These are phyloP conservation scores for Menidia menidia DNA, from an alignment of 2,797 vertebrate genomes.

Conservation along the genomic window DNA sequence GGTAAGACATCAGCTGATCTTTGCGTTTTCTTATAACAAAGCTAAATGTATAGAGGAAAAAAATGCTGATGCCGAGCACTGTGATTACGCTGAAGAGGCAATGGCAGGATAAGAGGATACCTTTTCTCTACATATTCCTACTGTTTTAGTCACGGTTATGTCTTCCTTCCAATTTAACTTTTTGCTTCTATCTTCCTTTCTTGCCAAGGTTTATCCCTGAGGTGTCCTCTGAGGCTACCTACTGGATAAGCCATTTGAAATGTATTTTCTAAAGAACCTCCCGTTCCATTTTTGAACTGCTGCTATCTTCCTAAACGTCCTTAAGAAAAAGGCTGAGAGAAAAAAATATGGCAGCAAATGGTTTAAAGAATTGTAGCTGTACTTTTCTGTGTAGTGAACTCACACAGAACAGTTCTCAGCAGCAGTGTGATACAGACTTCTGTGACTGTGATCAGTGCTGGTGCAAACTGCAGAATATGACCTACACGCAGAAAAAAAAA, in stretches of 20 bases:
- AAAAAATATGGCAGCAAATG: constrained; percentile 61
- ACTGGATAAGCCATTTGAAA: constrained; percentile 81
- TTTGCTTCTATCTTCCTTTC: constrained; percentile 73
- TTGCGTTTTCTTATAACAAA: constrained; percentile 50
- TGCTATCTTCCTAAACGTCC: constrained; percentile 80
- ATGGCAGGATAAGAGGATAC: constrained; percentile 77
- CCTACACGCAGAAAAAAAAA: constrained; percentile 31
- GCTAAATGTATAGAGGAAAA: constrained; percentile 47
- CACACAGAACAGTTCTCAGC: constrained; percentile 40
- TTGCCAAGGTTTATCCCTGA: constrained; percentile 79
- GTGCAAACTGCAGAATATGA: constrained; percentile 36
- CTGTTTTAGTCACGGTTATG: constrained; percentile 79
- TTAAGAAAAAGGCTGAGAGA: constrained; percentile 68
- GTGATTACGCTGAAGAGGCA: constrained; percentile 66
- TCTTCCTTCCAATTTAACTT: constrained; percentile 72
- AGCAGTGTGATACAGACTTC: constrained; percentile 50
- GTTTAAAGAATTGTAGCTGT: constrained; percentile 65
- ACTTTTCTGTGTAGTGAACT: constrained; percentile 66
- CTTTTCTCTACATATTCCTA: constrained; percentile 64
- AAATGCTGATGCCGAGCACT: constrained; percentile 59
- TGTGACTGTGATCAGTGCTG: constrained; percentile 62
- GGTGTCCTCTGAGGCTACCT: constrained; percentile 81
- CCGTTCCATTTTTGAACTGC: constrained; percentile 73
- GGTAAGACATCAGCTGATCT: constrained; percentile 65
- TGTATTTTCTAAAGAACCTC: constrained; percentile 79